Evolutionary conservation across 1,140 invertebrate species (phyloP).

Genomic region (Rhopalosiphum maidis): DNA sequence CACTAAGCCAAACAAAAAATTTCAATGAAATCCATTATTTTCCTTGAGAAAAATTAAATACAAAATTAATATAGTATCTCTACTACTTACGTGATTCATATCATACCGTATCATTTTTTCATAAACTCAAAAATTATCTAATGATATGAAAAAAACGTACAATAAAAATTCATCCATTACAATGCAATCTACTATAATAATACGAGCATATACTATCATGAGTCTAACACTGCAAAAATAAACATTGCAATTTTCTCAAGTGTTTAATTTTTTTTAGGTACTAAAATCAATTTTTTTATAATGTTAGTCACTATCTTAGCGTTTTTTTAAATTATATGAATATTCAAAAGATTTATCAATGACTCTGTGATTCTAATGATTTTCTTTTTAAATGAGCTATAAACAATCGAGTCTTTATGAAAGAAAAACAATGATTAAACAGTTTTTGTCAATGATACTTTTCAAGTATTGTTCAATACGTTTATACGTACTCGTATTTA

Average conservation of each 20-base stretch:
- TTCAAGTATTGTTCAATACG: background rate
- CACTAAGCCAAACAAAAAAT: background rate
- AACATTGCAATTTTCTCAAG: background rate
- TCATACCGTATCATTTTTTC: background rate
- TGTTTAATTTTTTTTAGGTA: background rate
- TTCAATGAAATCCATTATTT: background rate
- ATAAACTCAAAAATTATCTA: background rate
- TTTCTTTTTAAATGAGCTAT: background rate
- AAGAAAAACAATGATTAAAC: conserved; percentile 10
- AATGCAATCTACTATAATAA: background rate
- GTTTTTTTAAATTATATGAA: background rate
- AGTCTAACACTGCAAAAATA: background rate
- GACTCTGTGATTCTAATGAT: background rate
- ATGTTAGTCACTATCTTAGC: background rate
- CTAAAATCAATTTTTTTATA: background rate
- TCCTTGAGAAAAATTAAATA: background rate
- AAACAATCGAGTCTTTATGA: background rate
- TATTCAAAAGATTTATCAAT: background rate
- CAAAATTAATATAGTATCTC: background rate
- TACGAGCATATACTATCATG: background rate
- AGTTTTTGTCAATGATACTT: background rate
- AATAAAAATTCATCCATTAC: background rate
- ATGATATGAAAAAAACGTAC: background rate
- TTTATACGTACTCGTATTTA: background rate
- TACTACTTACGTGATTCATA: background rate